Conservation (phyloP, 2,797 vertebrate species). For the Sorex maritimensis region DNA sequence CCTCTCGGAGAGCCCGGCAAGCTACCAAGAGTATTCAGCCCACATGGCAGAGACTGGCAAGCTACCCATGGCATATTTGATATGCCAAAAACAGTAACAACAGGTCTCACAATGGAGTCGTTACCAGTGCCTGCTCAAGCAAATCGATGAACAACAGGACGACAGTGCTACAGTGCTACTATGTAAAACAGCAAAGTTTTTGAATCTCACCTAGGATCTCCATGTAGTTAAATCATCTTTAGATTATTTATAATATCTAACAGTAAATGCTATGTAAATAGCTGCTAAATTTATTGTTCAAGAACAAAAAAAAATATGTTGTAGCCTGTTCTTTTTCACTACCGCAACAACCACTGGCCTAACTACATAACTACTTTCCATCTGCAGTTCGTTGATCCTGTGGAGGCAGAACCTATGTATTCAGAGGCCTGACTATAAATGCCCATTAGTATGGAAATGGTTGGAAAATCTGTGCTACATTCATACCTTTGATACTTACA, state of each 20-base stretch:
- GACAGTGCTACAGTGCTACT: too few species aligned
- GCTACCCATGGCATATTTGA: too few species aligned
- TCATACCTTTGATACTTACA: slow-evolving; percentile 28
- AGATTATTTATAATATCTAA: not conserved
- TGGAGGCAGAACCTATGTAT: not conserved
- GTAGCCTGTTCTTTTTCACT: not conserved
- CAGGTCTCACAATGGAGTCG: too few species aligned
- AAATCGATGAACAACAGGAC: too few species aligned
- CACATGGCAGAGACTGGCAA: too few species aligned
- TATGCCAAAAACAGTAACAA: too few species aligned
- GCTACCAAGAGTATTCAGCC: too few species aligned
- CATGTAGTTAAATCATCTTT: not conserved
- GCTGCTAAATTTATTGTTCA: not conserved
- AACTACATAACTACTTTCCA: not conserved
- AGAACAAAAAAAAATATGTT: not conserved
- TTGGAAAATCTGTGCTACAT: slow-evolving; percentile 47
- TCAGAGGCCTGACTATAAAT: not conserved
- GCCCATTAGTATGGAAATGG: not conserved
- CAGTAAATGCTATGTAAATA: not conserved
- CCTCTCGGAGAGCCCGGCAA: too few species aligned
- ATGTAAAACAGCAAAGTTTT: not conserved
- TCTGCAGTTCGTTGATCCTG: not conserved
- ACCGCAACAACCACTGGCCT: not conserved
- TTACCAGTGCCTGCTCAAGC: too few species aligned
- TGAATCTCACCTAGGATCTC: not conserved